Conservation (phyloP, 2,888 invertebrate species). For the Sarcophaga carnaria region DNA sequence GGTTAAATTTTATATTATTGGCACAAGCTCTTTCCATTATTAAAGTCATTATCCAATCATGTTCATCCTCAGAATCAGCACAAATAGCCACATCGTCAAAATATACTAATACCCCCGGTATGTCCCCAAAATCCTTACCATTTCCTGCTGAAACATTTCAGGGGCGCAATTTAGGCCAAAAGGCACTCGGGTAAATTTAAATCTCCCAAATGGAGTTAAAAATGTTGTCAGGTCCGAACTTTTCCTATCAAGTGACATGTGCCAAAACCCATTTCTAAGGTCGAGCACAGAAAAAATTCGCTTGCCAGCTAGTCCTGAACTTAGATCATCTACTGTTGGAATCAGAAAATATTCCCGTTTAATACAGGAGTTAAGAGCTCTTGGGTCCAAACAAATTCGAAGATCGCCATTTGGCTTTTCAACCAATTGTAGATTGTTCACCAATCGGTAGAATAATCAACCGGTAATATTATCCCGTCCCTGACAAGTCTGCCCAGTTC, state of each 20-base stretch:
- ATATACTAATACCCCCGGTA: slow-evolving; percentile 75
- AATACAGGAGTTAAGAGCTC: slow-evolving; percentile 72
- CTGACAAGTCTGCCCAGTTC: slow-evolving; percentile 62
- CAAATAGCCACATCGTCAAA: slow-evolving; percentile 76
- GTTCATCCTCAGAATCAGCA: slow-evolving; percentile 63
- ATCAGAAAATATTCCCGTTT: slow-evolving; percentile 72
- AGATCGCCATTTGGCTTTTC: slow-evolving; percentile 70
- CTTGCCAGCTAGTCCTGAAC: slow-evolving; percentile 40
- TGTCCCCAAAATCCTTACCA: slow-evolving; percentile 74
- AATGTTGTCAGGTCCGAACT: slow-evolving; percentile 36
- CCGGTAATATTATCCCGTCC: slow-evolving; percentile 67
- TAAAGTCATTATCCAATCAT: slow-evolving; percentile 60
- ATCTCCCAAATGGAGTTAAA: slow-evolving; percentile 69
- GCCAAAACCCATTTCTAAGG: slow-evolving; percentile 54
- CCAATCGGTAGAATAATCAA: slow-evolving; percentile 71
- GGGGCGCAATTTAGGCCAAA: slow-evolving; percentile 60
- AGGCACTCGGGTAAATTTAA: slow-evolving; percentile 70
- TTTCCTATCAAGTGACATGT: slow-evolving; percentile 67
- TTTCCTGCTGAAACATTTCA: slow-evolving; percentile 77
- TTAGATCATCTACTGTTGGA: slow-evolving; percentile 72
- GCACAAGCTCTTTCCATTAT: slow-evolving; percentile 63
- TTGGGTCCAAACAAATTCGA: slow-evolving; percentile 71
- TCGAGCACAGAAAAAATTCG: slow-evolving; percentile 47
- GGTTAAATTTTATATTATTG: slow-evolving; percentile 45
- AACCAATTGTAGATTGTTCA: slow-evolving; percentile 71